phyloP scores from a whole-genome alignment of 2,113 vertebrate genomes.

The Triplophysa tibetana region DNA sequence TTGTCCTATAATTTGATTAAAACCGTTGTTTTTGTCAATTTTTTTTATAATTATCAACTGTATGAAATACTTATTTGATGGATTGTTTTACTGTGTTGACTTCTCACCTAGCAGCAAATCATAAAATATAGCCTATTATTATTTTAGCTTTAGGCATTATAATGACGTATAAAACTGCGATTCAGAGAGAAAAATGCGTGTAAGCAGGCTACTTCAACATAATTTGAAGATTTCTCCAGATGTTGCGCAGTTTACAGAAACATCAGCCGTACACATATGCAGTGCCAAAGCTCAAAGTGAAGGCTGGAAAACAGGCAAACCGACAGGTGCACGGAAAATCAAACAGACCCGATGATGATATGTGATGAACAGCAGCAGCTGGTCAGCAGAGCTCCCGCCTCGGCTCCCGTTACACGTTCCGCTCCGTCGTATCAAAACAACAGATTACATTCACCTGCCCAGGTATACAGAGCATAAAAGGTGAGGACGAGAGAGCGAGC shows the following conservation, averaged over 20 bases:
- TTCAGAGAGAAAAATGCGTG: no score
- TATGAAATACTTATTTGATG: no score
- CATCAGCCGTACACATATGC: neutral
- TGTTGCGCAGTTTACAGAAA: neutral
- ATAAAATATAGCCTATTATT: no score
- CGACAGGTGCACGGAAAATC: conserved; percentile 48
- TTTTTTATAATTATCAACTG: no score
- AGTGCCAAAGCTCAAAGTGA: neutral
- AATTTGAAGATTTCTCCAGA: neutral
- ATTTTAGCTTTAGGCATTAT: no score
- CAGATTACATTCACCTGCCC: conserved; percentile 45
- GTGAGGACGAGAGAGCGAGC: conserved; percentile 34
- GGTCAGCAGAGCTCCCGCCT: conserved; percentile 33
- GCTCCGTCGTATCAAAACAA: conserved; percentile 35
- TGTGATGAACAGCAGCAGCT: conserved; percentile 47
- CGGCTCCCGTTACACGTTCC: conserved; percentile 32
- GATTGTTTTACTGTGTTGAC: no score
- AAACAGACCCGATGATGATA: conserved; percentile 40
- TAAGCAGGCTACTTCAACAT: neutral
- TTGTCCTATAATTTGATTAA: no score
- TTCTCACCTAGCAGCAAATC: no score
- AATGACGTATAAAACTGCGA: no score
- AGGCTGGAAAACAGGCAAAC: neutral
- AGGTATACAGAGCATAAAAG: conserved; percentile 29
- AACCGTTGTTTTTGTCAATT: no score